Evolutionary conservation across 2,888 invertebrate species (phyloP).

Genomic region (Eucera pruinosa): DNA sequence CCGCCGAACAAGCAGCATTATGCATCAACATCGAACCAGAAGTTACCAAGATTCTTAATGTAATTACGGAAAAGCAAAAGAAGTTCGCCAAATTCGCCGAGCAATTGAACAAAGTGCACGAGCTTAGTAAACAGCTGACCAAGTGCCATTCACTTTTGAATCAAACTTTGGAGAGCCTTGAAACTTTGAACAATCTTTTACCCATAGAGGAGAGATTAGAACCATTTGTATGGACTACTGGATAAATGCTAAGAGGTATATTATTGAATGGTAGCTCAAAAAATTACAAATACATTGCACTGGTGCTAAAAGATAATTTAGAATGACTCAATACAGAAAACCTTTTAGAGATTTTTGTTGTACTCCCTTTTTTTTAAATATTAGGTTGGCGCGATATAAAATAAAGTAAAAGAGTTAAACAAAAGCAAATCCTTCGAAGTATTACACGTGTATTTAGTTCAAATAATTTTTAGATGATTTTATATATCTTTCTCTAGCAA

Average conservation of each 20-base stretch:
- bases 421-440: too few relatives aligned
- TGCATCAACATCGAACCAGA: constrained; percentile 91
- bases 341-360: constrained; percentile 10
- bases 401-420: too few relatives aligned
- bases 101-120: constrained; percentile 92
- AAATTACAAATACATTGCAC: constrained; percentile 24
- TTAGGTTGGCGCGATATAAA: too few relatives aligned
- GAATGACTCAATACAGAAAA: background rate
- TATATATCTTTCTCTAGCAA: too few relatives aligned
- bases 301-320: constrained; percentile 45
- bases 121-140: constrained; percentile 92
- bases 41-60: constrained; percentile 88
- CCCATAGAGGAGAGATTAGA: constrained; percentile 93
- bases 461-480: too few relatives aligned
- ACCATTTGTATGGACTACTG: constrained; percentile 95
- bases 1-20: constrained; percentile 91
- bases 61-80: constrained; percentile 92
- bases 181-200: constrained; percentile 92
- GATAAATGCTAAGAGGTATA: constrained; percentile 79
- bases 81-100: constrained; percentile 94
- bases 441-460: too few relatives aligned
- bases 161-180: constrained; percentile 93
- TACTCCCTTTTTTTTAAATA: constrained; percentile 8
- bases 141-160: constrained; percentile 93
- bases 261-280: background rate